These are phyloP conservation scores for Hirudo medicinalis DNA, from an alignment of 1,140 invertebrate genomes.

Conservation along the genomic window DNA sequence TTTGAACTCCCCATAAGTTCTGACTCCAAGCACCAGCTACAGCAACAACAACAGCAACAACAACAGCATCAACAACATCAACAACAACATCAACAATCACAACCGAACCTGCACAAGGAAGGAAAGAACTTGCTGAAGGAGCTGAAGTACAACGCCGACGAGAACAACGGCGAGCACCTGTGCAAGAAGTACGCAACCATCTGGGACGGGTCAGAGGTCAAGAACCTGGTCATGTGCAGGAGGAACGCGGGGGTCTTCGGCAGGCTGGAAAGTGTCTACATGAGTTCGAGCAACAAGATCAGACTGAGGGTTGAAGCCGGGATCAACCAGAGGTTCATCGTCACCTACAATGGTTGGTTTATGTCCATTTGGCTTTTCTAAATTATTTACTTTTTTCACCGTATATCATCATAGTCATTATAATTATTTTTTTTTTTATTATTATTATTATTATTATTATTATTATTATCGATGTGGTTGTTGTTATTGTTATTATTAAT, in stretches of 20 bases:
- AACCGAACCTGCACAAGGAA: background rate
- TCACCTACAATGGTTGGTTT: background rate
- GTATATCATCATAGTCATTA: too few relatives aligned
- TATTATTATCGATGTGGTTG: too few relatives aligned
- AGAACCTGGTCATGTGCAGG: conserved; percentile 1
- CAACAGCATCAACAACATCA: conserved; percentile 4
- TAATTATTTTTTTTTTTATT: background rate
- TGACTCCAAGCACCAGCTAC: background rate
- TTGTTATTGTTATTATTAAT: too few relatives aligned
- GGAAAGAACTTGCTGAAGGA: background rate
- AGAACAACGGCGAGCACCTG: background rate
- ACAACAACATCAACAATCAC: background rate
- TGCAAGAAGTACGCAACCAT: conserved; percentile 10
- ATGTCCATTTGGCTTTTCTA: background rate
- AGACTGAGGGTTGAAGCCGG: background rate
- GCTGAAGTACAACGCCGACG: background rate
- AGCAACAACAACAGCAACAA: background rate
- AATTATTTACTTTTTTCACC: too few relatives aligned
- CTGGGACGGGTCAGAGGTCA: background rate
- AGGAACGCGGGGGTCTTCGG: background rate
- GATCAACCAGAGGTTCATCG: background rate
- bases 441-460: too few relatives aligned
- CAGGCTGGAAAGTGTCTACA: background rate
- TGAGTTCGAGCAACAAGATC: background rate
- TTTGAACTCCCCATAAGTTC: background rate